Conservation (phyloP, 2,113 vertebrate genomes). For the Chunga burmeisteri region DNA sequence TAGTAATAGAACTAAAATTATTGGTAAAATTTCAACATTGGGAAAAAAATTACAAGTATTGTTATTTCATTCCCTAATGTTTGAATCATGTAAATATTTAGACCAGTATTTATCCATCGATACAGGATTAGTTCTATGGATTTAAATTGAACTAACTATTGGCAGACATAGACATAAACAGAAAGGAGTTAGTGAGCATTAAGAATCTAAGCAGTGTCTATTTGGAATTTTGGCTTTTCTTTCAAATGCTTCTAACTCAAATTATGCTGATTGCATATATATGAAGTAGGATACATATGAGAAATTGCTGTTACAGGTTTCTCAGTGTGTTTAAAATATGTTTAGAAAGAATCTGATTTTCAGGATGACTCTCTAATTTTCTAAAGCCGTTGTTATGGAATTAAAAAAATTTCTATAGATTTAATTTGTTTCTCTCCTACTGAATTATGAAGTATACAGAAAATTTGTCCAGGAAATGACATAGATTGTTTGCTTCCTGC, state of each 20-base stretch:
- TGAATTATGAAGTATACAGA: not conserved
- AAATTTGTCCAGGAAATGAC: not conserved
- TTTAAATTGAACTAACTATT: not conserved
- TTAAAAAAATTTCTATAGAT: not conserved
- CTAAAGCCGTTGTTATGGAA: not conserved
- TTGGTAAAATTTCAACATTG: not conserved
- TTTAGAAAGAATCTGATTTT: not conserved
- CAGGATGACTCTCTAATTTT: not conserved
- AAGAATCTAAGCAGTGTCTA: not conserved
- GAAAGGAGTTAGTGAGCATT: not conserved
- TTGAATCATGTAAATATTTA: not conserved
- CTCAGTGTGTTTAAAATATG: not conserved
- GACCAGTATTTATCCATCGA: not conserved
- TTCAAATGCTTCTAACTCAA: not conserved
- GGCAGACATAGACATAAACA: not conserved
- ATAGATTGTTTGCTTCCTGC: not conserved
- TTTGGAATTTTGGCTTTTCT: not conserved
- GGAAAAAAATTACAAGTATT: not conserved
- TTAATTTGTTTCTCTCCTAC: not conserved
- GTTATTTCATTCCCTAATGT: not conserved
- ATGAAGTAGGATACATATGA: not conserved
- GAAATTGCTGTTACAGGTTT: not conserved
- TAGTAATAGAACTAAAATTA: not conserved
- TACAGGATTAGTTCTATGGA: not conserved
- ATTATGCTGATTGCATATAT: not conserved